Percentiles rank a stretch among this genome's conserved stretches.
phyloP scores from a whole-genome alignment of 2,888 invertebrate genomes.

The Crossocerus cetratus region DNA sequence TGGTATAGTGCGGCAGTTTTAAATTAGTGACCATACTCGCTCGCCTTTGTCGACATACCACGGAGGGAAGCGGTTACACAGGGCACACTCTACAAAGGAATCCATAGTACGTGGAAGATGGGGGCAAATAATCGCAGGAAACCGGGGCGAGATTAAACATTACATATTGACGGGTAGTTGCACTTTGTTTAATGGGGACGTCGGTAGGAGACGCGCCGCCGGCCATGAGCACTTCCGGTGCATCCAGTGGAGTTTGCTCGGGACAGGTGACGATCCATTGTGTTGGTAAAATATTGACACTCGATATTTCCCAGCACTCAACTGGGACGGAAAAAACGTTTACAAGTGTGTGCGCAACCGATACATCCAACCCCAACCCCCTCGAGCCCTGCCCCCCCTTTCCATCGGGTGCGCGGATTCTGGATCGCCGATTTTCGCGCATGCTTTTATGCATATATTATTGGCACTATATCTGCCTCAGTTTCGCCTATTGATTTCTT shows the following conservation, averaged over 20 bases:
- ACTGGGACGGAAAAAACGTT: constrained; percentile 38
- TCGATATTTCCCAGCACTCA: constrained; percentile 64
- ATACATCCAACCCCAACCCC: constrained; percentile 11
- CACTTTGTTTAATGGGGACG: constrained; percentile 60
- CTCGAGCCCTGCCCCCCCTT: constrained; percentile 20
- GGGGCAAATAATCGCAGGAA: constrained; percentile 27
- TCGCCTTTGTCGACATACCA: no score
- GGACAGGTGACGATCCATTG: constrained; percentile 63
- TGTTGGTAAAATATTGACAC: constrained; percentile 71
- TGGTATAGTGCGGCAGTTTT: no score
- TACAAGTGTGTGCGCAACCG: constrained; percentile 25
- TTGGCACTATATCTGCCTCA: background rate
- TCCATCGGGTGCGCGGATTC: background rate
- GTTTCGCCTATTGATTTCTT: constrained; percentile 1
- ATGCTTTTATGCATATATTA: background rate
- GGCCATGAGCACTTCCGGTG: constrained; percentile 64
- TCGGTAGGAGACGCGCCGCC: constrained; percentile 49
- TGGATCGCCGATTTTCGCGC: background rate
- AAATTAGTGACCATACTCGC: no score
- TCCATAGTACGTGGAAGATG: background rate
- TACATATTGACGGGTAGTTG: constrained; percentile 38
- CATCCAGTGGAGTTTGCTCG: constrained; percentile 53
- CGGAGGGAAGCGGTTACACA: no score
- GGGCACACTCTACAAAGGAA: background rate
- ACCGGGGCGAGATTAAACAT: constrained; percentile 35